phyloP scores from a whole-genome alignment of 2,113 vertebrate species.

The Hemicordylus capensis region DNA sequence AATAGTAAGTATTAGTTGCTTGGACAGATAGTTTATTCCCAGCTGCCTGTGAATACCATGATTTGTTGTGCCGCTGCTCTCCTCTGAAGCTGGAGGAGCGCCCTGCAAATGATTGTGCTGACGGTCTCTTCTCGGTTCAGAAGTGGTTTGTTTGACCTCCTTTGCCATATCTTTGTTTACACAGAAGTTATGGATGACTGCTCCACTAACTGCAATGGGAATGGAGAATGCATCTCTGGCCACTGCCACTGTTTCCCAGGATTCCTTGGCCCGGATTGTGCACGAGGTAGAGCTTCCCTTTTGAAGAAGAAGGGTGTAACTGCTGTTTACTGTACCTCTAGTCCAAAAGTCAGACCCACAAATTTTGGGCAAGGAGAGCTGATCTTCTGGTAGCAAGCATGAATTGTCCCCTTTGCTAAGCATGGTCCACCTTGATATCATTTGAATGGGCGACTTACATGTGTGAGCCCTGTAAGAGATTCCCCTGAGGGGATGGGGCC shows the following conservation, averaged over 20 bases:
- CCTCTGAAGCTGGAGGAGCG: slow-evolving; percentile 41
- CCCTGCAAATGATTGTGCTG: slow-evolving; percentile 36
- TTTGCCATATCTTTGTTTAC: slow-evolving; percentile 57
- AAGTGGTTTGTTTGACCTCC: slow-evolving; percentile 31
- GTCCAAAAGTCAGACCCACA: too few relatives aligned
- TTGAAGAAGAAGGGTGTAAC: not conserved
- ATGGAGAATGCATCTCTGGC: slow-evolving; percentile 95
- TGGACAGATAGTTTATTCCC: slow-evolving; percentile 64
- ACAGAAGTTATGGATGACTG: slow-evolving; percentile 96
- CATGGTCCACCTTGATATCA: too few relatives aligned
- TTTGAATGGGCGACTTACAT: too few relatives aligned
- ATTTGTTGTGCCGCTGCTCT: slow-evolving; percentile 48
- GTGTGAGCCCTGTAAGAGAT: too few relatives aligned
- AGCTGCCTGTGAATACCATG: slow-evolving; percentile 56
- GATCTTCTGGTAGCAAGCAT: too few relatives aligned
- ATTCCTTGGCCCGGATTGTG: slow-evolving; percentile 94
- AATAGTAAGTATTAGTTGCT: slow-evolving; percentile 19
- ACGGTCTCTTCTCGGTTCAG: slow-evolving; percentile 39
- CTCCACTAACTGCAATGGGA: slow-evolving; percentile 94
- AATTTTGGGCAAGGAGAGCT: too few relatives aligned
- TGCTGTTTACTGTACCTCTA: not conserved
- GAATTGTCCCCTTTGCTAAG: too few relatives aligned
- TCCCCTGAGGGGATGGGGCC: too few relatives aligned
- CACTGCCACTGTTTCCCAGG: slow-evolving; percentile 97
- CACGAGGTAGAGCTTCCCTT: slow-evolving; percentile 84